These are phyloP conservation scores for Pterostichus niger DNA, from an alignment of 2,888 invertebrate species.

Conservation along the genomic window DNA sequence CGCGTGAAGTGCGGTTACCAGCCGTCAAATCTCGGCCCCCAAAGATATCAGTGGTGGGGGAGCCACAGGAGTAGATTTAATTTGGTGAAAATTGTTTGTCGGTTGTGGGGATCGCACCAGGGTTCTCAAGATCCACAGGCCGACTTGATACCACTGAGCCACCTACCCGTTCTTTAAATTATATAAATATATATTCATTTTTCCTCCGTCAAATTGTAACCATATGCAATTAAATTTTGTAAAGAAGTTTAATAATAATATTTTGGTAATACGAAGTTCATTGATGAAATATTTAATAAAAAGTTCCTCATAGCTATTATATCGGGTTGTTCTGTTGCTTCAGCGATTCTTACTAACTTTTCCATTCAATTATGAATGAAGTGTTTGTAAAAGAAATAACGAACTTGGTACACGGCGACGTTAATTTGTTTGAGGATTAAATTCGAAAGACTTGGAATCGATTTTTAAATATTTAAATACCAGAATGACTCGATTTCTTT, in stretches of 20 bases:
- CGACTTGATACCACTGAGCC: too few species aligned
- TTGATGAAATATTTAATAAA: constrained; percentile 34
- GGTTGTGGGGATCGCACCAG: too few species aligned
- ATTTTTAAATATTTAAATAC: constrained; percentile 62
- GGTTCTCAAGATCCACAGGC: too few species aligned
- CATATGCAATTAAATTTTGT: neutral
- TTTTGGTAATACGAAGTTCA: constrained; percentile 9
- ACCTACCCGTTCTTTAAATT: too few species aligned
- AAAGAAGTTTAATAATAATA: constrained; percentile 7
- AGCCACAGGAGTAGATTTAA: too few species aligned
- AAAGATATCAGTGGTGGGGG: too few species aligned
- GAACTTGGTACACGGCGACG: constrained; percentile 35
- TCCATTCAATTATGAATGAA: constrained; percentile 65
- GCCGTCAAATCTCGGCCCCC: too few species aligned
- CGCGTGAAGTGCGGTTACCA: too few species aligned
- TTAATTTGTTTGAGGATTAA: constrained; percentile 65
- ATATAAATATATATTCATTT: too few species aligned
- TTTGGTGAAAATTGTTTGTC: too few species aligned
- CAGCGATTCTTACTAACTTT: constrained; percentile 40
- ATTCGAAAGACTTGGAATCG: constrained; percentile 49
- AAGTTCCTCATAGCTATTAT: constrained; percentile 24
- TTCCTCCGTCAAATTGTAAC: too few species aligned
- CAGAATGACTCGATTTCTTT: constrained; percentile 14
- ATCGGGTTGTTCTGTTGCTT: neutral
- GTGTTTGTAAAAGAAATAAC: constrained; percentile 65